Conservation (phyloP, 2,888 invertebrate genomes). For the Syrista parreyssii region DNA sequence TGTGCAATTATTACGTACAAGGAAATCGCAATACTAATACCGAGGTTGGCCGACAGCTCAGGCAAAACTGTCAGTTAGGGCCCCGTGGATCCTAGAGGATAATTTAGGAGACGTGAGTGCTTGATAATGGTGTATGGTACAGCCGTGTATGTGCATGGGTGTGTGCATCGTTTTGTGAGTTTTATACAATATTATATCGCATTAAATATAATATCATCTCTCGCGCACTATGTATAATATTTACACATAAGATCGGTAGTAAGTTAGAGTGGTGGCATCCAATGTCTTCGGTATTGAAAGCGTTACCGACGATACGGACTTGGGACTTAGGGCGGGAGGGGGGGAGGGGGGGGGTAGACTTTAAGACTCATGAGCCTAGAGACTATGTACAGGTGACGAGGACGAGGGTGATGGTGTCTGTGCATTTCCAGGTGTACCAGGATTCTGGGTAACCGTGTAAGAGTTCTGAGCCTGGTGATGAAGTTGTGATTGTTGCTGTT, state of each 20-base stretch:
- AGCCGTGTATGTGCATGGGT: slow-evolving; percentile 36
- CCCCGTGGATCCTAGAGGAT: neutral
- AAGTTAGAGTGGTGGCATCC: slow-evolving; percentile 11
- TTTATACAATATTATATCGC: slow-evolving; percentile 59
- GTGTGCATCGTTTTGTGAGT: slow-evolving; percentile 28
- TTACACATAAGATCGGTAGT: slow-evolving; percentile 41
- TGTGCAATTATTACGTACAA: neutral
- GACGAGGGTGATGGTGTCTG: slow-evolving; percentile 64
- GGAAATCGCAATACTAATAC: neutral
- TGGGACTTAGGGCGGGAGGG: slow-evolving; percentile 22
- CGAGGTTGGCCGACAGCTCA: neutral
- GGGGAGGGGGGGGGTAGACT: slow-evolving; percentile 38
- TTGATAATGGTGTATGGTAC: slow-evolving; percentile 40
- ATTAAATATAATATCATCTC: slow-evolving; percentile 53
- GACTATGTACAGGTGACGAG: slow-evolving; percentile 65
- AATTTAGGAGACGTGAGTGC: neutral
- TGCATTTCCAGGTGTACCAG: slow-evolving; percentile 58
- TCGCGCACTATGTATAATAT: slow-evolving; percentile 59
- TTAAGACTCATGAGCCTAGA: slow-evolving; percentile 46
- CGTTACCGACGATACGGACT: slow-evolving; percentile 22
- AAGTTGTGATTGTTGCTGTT: slow-evolving; percentile 36
- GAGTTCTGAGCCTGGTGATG: slow-evolving; percentile 54
- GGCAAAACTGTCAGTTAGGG: neutral
- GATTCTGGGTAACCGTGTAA: slow-evolving; percentile 56
- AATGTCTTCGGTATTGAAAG: slow-evolving; percentile 7